Base-by-base conservation (phyloP, 2,888 invertebrate genomes). In the Diarsia rubi region DNA sequence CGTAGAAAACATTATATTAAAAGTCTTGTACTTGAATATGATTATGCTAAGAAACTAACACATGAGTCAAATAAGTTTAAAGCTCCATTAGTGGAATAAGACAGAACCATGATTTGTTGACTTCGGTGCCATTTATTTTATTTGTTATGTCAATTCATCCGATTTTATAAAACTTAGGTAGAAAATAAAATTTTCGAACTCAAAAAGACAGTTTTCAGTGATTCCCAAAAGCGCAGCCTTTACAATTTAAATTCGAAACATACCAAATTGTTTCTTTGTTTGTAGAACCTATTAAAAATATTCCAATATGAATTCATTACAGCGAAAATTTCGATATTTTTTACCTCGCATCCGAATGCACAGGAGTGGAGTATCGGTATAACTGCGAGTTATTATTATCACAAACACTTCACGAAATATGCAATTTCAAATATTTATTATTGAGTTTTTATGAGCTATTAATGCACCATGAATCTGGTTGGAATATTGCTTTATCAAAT, bases 391-490 rank as follows among this genome's bases (percentile, higher is more conserved):
- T 60, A 47, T 63, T 64, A 60, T 57, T 57, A 16, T 42, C 49
- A n/a, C 24, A 66, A 69, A 54, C 54, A 8, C 24, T 59, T 44
- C 44, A 44, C 37, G 27, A 69, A 70, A 67, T 31, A 14, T 69
- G 24, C n/a, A 70, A 70, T 67, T 70, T 64, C 59, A 59, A 52
- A 47, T 5, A 42, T 27, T 19, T 64, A 47, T 67, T 37, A 66
- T 62, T 52, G 52, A 70, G n/a, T 37, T 68, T 70, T 75, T 71
- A 75, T 60, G 67, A 47, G 12, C 42, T 70, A 64, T 67, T 59
- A 52, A 67, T 52, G 54, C 14, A 21, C 6, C 45, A 47, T 75
- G 37, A 75, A 75, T 67, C 24, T 47, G 47, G 42, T 52, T 42
- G n/a, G 27, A 78, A 42, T 64, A 67, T 60, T 27, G 19, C 21